Evolutionary conservation across 2,888 invertebrate genomes (phyloP).

Genomic region (Taenaris catops): DNA sequence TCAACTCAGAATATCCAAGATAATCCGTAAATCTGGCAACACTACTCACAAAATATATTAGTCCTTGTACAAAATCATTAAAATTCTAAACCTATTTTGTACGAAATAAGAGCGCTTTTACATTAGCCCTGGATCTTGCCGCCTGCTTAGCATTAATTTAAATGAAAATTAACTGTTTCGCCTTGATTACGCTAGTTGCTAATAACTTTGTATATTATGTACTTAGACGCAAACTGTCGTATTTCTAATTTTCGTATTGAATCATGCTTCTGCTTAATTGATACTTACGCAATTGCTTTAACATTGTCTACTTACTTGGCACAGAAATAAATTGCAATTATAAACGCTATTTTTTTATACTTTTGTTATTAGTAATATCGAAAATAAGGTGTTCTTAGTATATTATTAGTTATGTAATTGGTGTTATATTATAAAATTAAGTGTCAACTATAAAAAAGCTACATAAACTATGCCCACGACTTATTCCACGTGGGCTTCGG

Average conservation of each 20-base stretch:
- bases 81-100: neutral
- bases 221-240: slow-evolving; percentile 6
- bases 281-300: too few species aligned
- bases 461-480: too few species aligned
- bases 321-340: too few species aligned
- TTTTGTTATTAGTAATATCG: too few species aligned
- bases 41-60: slow-evolving; percentile 1
- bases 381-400: too few species aligned
- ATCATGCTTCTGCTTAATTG: slow-evolving; percentile 10
- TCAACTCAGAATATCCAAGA: too few species aligned
- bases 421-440: too few species aligned
- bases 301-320: too few species aligned
- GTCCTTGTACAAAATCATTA: neutral
- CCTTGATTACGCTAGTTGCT: slow-evolving; percentile 14
- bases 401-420: too few species aligned
- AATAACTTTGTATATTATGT: slow-evolving; percentile 12
- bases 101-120: slow-evolving; percentile 9
- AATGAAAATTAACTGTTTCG: slow-evolving; percentile 16
- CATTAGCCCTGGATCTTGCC: neutral
- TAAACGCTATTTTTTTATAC: too few species aligned
- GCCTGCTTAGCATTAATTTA: slow-evolving; percentile 15
- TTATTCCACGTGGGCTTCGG: too few species aligned
- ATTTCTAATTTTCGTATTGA: slow-evolving; percentile 1
- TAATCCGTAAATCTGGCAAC: slow-evolving; percentile 6
- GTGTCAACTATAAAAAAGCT: too few species aligned